Evolutionary conservation across 2,113 vertebrate species (phyloP), one percentile per base, ranked within the genome.

Genomic region (Bambusicola thoracicus): DNA sequence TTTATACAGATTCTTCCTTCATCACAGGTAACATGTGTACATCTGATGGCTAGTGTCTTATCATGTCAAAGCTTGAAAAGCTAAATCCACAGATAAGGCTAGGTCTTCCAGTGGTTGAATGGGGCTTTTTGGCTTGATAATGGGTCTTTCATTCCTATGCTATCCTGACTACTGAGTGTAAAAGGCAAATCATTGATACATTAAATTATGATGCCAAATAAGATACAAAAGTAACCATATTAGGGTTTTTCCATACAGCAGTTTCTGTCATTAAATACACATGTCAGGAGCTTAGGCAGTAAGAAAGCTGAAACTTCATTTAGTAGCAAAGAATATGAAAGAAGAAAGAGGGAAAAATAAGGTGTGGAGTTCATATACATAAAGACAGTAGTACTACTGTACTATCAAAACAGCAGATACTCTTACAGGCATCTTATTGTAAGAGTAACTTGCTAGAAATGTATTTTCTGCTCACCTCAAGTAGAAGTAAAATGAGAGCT

Each of bases 401-500:
- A 69, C 41, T 79, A 82, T 44, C 20, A 69, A 69, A 92, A 68
- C 5, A 76, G 36, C 20, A 94, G 18, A 70, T 49, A 81, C 25
- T 29, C 20, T 81, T 10, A 81, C 2, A 63, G 46, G 19, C n/a
- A 48, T 65, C 20, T 80, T 51, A 63, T 6, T 56, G 32, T 43
- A 32, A 75, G 25, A 30, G n/a, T 49, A 92, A 82, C 8, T 10
- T 85, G 11, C 53, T 75, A 67, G 41, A 73, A 46, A 89, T 25
- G 4, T 20, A 65, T 81, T 95, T 90, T 93, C 18, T 68, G 27
- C 24, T 61, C 19, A 22, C 9, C 36, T 85, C 62, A 76, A 44
- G 44, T 24, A 90, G n/a, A 87, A 94, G 38, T 53, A 61, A 92
- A 93, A 94, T 73, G 36, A 63, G 19, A 83, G 4, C 36, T 79